phyloP scores from a whole-genome alignment of 2,888 invertebrate species.

The Metalampra italica region DNA sequence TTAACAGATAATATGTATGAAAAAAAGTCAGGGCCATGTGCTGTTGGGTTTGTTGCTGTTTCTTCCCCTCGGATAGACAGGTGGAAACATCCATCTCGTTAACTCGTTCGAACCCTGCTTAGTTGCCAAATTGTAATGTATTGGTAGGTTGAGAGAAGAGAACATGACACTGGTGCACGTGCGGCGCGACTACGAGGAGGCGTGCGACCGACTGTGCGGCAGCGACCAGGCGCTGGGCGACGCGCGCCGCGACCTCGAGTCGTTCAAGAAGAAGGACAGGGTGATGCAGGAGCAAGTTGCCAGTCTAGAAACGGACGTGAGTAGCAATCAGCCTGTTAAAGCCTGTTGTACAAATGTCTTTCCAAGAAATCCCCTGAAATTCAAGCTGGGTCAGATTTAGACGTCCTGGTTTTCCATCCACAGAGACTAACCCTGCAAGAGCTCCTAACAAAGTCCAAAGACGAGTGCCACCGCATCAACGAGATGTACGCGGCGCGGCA shows the following conservation, averaged over 20 bases:
- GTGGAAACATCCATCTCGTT: too few species aligned
- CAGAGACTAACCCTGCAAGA: slow-evolving; percentile 63
- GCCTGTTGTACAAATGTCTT: too few species aligned
- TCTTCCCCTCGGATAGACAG: too few species aligned
- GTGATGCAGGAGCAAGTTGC: slow-evolving; percentile 35
- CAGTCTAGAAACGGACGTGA: slow-evolving; percentile 50
- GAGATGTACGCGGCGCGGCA: slow-evolving; percentile 67
- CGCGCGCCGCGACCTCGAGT: slow-evolving; percentile 43
- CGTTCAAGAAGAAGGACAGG: slow-evolving; percentile 23
- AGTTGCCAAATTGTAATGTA: neutral
- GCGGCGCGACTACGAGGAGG: slow-evolving; percentile 60
- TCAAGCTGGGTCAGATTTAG: too few species aligned
- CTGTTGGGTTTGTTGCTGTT: too few species aligned
- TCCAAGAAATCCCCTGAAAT: too few species aligned
- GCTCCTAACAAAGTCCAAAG: slow-evolving; percentile 53
- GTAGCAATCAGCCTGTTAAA: neutral
- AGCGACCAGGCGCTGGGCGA: slow-evolving; percentile 44
- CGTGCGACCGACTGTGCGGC: slow-evolving; percentile 46
- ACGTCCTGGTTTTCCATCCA: neutral
- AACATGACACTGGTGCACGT: slow-evolving; percentile 40
- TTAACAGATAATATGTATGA: too few species aligned
- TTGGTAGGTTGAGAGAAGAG: slow-evolving; percentile 56
- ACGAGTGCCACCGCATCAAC: slow-evolving; percentile 69
- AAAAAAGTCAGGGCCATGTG: too few species aligned
- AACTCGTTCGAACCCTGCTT: too few species aligned